Evolutionary conservation across 2,797 vertebrate species (phyloP).

Genomic region (Macroramphosus scolopax): DNA sequence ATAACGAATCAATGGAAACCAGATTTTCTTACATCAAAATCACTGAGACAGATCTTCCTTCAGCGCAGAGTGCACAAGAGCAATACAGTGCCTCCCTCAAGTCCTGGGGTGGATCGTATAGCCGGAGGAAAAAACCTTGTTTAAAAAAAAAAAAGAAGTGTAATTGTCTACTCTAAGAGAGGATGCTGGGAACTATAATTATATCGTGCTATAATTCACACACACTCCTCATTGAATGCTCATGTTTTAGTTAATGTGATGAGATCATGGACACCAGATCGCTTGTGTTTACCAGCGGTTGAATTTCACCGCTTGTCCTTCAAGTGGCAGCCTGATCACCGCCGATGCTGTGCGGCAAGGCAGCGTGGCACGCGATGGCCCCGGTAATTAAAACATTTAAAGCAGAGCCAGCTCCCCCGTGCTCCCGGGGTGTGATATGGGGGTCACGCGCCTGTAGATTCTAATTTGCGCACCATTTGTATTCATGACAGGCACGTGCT

Average conservation of each 20-base stretch:
- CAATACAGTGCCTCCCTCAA: conserved; percentile 60
- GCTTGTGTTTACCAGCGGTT: conserved; percentile 72
- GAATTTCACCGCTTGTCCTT: conserved; percentile 86
- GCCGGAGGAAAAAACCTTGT: conserved; percentile 40
- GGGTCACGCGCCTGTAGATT: conserved; percentile 97
- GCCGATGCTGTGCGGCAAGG: conserved; percentile 27
- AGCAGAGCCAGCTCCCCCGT: conserved; percentile 80
- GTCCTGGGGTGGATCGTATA: conserved; percentile 55
- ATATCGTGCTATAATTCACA: conserved; percentile 49
- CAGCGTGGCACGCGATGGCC: conserved; percentile 71
- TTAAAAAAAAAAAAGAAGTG: conserved; percentile 45
- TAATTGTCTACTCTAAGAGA: conserved; percentile 33
- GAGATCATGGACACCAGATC: conserved; percentile 62
- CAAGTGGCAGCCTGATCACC: conserved; percentile 68
- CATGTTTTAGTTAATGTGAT: conserved; percentile 64
- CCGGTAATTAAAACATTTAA: conserved; percentile 96
- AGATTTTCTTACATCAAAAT: conserved; percentile 80
- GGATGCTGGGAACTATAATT: conserved; percentile 65
- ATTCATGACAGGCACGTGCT: conserved; percentile 94
- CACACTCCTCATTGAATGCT: conserved; percentile 48
- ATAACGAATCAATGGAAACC: conserved; percentile 74
- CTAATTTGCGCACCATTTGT: conserved; percentile 97
- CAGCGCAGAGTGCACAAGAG: conserved; percentile 65
- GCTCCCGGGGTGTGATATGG: conserved; percentile 87
- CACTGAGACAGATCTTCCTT: conserved; percentile 72